Percentiles rank a stretch among this genome's conserved stretches.
These are phyloP conservation scores for Heliconius hewitsoni DNA, from an alignment of 1,140 invertebrate species.

Conservation along the genomic window DNA sequence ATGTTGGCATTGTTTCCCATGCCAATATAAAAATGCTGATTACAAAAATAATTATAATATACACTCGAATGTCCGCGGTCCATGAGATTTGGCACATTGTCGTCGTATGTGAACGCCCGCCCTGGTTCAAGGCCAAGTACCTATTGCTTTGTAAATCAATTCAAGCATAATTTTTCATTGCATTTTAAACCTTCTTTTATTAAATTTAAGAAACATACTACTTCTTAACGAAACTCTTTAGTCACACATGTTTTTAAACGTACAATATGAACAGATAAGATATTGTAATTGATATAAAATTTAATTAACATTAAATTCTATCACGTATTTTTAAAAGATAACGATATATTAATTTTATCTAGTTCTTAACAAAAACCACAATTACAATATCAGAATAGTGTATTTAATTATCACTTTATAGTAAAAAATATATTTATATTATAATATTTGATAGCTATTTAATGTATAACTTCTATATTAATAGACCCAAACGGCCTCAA, in stretches of 20 bases:
- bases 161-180: slow-evolving; percentile 4
- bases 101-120: slow-evolving; percentile 35
- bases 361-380: not conserved
- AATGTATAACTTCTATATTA: not conserved
- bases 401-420: not conserved
- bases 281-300: not conserved
- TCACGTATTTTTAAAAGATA: not conserved
- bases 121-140: slow-evolving; percentile 37
- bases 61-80: slow-evolving; percentile 16
- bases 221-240: not conserved
- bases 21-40: slow-evolving; percentile 24
- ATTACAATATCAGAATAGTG: not conserved
- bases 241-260: not conserved
- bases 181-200: slow-evolving; percentile 15
- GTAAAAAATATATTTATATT: not conserved
- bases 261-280: not conserved
- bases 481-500: not conserved
- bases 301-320: not conserved
- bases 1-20: not conserved
- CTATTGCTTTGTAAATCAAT: slow-evolving; percentile 20
- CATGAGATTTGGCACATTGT: slow-evolving; percentile 40
- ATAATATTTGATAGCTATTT: not conserved
- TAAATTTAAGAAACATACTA: slow-evolving; percentile 6
- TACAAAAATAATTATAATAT: slow-evolving; percentile 18
- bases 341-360: not conserved